These are phyloP conservation scores for Nineta flava DNA, from an alignment of 2,888 invertebrate species.

Conservation along the genomic window DNA sequence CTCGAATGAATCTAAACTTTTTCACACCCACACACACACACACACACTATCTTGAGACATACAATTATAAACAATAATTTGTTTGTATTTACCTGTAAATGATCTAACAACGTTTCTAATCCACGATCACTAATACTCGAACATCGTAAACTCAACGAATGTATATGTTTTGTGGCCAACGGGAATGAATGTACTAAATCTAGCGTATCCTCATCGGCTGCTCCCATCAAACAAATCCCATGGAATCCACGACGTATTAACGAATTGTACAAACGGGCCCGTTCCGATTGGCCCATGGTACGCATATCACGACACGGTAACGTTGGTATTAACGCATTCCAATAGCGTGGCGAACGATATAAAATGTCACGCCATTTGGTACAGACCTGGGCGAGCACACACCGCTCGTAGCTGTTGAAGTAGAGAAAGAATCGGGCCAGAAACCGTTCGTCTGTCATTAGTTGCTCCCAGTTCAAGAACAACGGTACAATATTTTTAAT, in stretches of 20 bases:
- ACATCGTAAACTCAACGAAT: slow-evolving; percentile 71
- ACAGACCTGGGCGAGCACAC: slow-evolving; percentile 57
- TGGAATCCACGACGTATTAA: slow-evolving; percentile 75
- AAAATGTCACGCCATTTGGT: slow-evolving; percentile 66
- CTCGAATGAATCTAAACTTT: too few relatives aligned
- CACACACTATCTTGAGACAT: too few relatives aligned
- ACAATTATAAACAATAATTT: too few relatives aligned
- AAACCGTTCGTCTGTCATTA: slow-evolving; percentile 73
- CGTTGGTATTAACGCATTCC: slow-evolving; percentile 73
- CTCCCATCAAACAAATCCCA: slow-evolving; percentile 66
- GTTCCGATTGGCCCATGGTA: slow-evolving; percentile 36
- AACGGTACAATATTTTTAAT: slow-evolving; percentile 30
- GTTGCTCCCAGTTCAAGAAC: slow-evolving; percentile 51
- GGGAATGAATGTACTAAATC: slow-evolving; percentile 79
- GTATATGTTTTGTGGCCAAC: slow-evolving; percentile 64
- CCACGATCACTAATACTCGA: slow-evolving; percentile 85
- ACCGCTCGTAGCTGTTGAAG: slow-evolving; percentile 62
- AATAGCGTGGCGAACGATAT: slow-evolving; percentile 75
- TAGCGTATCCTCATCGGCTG: slow-evolving; percentile 76
- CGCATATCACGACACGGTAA: slow-evolving; percentile 73
- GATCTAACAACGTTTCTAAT: slow-evolving; percentile 73
- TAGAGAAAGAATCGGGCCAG: slow-evolving; percentile 71
- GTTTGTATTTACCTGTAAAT: slow-evolving; percentile 65
- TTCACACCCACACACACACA: too few relatives aligned
- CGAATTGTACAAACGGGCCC: slow-evolving; percentile 57